Evolutionary conservation across 2,797 vertebrate genomes (phyloP).

Genomic region (Nyctalus aviator): DNA sequence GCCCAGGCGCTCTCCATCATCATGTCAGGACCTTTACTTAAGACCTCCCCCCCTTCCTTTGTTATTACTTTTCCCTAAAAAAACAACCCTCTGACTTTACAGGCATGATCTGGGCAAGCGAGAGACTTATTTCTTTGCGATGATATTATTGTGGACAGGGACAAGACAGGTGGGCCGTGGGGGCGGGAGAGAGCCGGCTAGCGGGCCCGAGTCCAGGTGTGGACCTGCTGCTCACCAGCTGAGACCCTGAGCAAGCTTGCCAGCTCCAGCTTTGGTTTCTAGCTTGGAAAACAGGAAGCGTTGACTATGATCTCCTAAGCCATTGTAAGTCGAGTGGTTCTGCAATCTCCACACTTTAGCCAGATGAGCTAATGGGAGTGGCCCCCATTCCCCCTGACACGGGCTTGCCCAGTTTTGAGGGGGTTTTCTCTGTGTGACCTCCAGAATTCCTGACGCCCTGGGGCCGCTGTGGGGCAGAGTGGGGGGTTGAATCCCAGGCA

Average conservation of each 20-base stretch:
- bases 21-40: neutral
- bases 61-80: constrained; percentile 66
- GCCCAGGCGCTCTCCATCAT: neutral
- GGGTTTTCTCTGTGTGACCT: neutral
- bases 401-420: neutral
- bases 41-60: constrained; percentile 21
- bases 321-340: neutral
- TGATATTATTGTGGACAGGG: constrained; percentile 19
- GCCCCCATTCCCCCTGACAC: neutral
- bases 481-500: neutral
- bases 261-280: neutral
- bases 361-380: neutral
- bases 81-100: neutral
- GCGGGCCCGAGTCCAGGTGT: neutral
- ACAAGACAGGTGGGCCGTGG: neutral
- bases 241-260: neutral
- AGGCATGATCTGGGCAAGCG: neutral
- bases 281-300: neutral
- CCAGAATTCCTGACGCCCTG: neutral
- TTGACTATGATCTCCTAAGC: neutral
- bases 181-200: neutral
- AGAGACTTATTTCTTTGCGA: constrained; percentile 41
- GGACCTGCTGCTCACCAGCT: neutral
- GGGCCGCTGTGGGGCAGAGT: neutral
- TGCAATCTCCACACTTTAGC: neutral